These are phyloP conservation scores for Stegastes partitus DNA, from an alignment of 2,113 vertebrate genomes.

Conservation along the genomic window DNA sequence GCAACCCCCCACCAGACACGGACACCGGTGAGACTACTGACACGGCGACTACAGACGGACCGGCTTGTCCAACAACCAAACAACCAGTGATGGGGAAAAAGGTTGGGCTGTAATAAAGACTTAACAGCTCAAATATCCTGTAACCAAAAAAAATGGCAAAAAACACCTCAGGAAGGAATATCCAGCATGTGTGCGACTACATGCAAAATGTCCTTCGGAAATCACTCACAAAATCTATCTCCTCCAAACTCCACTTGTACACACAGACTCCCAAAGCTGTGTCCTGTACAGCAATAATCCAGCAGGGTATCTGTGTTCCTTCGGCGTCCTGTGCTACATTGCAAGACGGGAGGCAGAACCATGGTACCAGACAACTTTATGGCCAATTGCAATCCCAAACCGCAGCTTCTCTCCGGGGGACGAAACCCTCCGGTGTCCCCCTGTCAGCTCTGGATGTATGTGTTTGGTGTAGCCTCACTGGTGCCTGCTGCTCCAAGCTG, in stretches of 20 bases:
- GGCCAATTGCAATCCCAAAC: constrained; percentile 46
- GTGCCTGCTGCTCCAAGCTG: constrained; percentile 84
- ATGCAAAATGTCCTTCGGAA: constrained; percentile 26
- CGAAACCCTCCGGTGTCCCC: constrained; percentile 71
- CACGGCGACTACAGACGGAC: constrained; percentile 9
- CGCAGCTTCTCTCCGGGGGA: constrained; percentile 61
- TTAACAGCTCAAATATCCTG: constrained; percentile 36
- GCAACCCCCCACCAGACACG: constrained; percentile 54
- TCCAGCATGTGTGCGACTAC: constrained; percentile 72
- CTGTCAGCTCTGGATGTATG: constrained; percentile 59
- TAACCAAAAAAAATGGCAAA: constrained; percentile 17
- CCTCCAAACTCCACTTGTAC: constrained; percentile 14
- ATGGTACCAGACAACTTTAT: constrained; percentile 78
- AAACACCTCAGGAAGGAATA: constrained; percentile 55
- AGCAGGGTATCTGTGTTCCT: constrained; percentile 53
- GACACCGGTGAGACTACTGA: constrained; percentile 60
- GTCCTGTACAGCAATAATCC: constrained; percentile 59
- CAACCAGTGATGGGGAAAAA: background rate
- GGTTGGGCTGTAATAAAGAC: constrained; percentile 4
- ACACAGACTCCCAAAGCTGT: constrained; percentile 24
- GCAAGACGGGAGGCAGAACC: constrained; percentile 76
- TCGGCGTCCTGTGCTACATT: constrained; percentile 65
- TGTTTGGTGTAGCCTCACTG: constrained; percentile 65
- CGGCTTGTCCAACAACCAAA: constrained; percentile 12
- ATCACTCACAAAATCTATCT: constrained; percentile 28